Evolutionary conservation across 2,888 invertebrate genomes (phyloP).

Genomic region (Pseudolycoriella hygida): DNA sequence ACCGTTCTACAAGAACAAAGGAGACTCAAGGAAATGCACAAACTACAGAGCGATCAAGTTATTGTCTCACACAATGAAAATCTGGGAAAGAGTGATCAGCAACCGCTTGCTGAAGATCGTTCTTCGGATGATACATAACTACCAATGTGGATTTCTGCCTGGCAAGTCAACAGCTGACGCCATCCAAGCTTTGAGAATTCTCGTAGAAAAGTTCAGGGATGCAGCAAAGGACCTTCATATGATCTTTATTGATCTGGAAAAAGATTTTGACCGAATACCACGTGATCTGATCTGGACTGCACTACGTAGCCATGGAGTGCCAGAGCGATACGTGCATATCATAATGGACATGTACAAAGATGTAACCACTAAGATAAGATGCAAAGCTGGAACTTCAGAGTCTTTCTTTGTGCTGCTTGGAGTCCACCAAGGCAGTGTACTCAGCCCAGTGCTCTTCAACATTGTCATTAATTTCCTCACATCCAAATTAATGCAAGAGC

Average conservation of each 20-base stretch:
- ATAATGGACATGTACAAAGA: background rate
- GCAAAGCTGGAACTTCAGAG: background rate
- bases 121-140: background rate
- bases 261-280: background rate
- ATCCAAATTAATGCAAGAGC: background rate
- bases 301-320: background rate
- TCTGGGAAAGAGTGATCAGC: background rate
- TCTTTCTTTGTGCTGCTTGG: background rate
- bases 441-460: background rate
- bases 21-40: background rate
- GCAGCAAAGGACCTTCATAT: background rate
- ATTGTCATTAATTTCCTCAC: background rate
- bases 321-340: background rate
- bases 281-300: background rate
- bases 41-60: background rate
- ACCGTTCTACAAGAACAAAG: background rate
- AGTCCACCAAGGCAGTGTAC: background rate
- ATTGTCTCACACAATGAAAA: background rate
- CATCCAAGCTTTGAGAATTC: background rate
- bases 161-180: background rate
- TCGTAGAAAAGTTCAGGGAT: background rate
- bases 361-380: background rate
- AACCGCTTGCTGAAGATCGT: background rate
- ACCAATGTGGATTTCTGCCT: background rate
- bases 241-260: background rate